Percentiles rank a stretch among this genome's conserved stretches.
Evolutionary conservation across 2,888 invertebrate species (phyloP).

Genomic region (Orthonevra nobilis): DNA sequence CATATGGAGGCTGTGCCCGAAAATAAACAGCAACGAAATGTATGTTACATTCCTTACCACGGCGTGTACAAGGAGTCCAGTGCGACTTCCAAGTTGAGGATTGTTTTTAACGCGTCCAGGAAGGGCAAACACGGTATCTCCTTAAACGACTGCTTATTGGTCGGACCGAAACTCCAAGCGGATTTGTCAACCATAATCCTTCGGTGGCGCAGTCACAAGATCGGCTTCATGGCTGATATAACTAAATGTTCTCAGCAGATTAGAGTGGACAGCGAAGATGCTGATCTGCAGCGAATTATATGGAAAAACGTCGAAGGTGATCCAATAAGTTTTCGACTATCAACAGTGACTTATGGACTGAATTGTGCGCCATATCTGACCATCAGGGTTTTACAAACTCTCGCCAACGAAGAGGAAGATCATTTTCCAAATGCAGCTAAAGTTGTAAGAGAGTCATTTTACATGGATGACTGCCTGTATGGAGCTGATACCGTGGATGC

Average conservation of each 20-base stretch:
- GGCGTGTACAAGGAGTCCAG: constrained; percentile 48
- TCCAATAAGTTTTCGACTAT: constrained; percentile 10
- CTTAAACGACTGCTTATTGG: constrained; percentile 46
- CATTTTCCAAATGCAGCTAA: constrained; percentile 42
- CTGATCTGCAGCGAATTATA: constrained; percentile 34
- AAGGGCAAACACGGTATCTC: constrained; percentile 22
- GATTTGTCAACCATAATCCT: constrained; percentile 36
- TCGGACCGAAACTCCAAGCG: constrained; percentile 49
- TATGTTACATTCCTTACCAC: constrained; percentile 25
- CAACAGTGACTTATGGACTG: constrained; percentile 41
- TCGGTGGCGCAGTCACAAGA: constrained; percentile 25
- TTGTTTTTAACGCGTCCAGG: constrained; percentile 47
- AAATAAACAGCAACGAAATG: not conserved
- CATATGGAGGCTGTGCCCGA: not conserved
- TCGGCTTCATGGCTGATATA: constrained; percentile 47
- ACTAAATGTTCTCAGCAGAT: constrained; percentile 46
- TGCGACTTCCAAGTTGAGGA: constrained; percentile 44
- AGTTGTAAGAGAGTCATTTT: too few species aligned
- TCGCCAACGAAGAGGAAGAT: constrained; percentile 21
- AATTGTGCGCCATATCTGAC: constrained; percentile 46
- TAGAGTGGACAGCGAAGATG: constrained; percentile 13
- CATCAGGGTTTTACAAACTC: constrained; percentile 38
- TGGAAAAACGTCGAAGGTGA: constrained; percentile 7
- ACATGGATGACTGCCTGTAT: too few species aligned
- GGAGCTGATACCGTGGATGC: constrained; percentile 16